Evolutionary conservation across 2,888 invertebrate species (phyloP), one percentile per base, ranked within the genome.

Genomic region (Drosophila mayaguana): DNA sequence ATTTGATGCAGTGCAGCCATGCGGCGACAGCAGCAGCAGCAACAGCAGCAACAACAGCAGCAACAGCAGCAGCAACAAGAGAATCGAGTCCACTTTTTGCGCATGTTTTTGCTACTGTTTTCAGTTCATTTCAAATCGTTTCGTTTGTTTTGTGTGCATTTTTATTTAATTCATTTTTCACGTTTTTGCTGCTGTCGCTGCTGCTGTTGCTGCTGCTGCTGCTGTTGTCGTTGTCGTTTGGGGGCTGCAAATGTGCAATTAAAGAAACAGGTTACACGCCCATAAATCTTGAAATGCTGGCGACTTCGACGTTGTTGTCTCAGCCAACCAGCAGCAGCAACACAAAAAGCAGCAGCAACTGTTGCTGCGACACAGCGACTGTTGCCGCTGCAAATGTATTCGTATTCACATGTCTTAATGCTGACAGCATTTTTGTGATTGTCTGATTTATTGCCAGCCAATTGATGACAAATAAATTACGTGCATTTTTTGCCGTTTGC

Each of bases 381-480:
- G 63, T 57, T 68, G 53, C 48, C 32, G 74, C 45, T 66, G 78
- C 54, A 69, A 76, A 74, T 69, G 81, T 83, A 88, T 83, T 84
- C 82, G 84, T 81, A 87, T 88, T 88, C 87, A 85, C 88, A 88
- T 88, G 88, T 85, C 88, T 88, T 88, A 89, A 88, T 89, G 90
- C 83, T 90, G 90, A 91, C 91, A 91, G 81, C 91, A 91, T 91
- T 91, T 91, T 91, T 91, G 91, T 91, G 91, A 91, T 91, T 91
- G 90, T 81, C 89, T 91, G 91, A 91, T 91, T 91, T 91, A 91
- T 91, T 86, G 88, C 81, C 85, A 82, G 83, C 83, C 90, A 91
- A 90, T 90, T 83, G 91, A 85, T 86, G 83, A 85, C 85, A 88
- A 88, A 88, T 88, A 88, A 88, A 85, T 85, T 86, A 85, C 89